Conservation (phyloP, 2,888 invertebrate species). For the Priocnemis perturbator region DNA sequence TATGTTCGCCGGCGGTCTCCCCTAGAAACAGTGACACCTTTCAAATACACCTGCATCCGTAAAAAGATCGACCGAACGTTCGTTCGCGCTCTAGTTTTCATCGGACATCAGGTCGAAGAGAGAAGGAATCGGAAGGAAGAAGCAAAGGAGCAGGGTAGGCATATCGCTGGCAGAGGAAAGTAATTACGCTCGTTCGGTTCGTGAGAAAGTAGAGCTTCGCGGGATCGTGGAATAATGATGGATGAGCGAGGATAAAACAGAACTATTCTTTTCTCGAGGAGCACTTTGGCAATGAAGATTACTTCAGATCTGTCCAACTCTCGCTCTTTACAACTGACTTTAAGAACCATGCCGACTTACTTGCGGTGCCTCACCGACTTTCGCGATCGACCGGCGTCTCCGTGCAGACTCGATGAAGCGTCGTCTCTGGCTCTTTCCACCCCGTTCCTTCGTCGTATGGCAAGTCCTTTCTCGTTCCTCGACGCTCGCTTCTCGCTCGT, state of each 20-base stretch:
- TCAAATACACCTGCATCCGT: no score
- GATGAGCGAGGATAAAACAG: background rate
- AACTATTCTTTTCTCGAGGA: no score
- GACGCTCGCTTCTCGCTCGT: background rate
- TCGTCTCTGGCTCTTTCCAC: constrained; percentile 6
- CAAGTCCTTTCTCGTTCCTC: background rate
- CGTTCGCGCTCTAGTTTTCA: background rate
- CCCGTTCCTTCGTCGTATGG: constrained; percentile 6
- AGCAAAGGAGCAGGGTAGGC: background rate
- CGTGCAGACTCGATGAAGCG: background rate
- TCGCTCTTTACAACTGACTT: no score
- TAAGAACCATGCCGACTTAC: no score
- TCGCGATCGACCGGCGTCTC: constrained; percentile 1
- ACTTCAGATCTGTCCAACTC: no score
- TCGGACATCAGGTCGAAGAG: background rate
- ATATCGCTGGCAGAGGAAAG: background rate
- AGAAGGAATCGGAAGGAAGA: background rate
- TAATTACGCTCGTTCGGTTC: constrained; percentile 5
- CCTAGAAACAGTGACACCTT: no score
- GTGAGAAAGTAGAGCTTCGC: constrained; percentile 6
- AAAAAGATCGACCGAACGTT: no score
- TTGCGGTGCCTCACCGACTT: no score
- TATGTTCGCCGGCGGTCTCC: no score
- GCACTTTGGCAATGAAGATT: no score
- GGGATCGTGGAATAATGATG: background rate